Evolutionary conservation across 2,888 invertebrate genomes (phyloP).

Genomic region (Ypsolopha scabrella): DNA sequence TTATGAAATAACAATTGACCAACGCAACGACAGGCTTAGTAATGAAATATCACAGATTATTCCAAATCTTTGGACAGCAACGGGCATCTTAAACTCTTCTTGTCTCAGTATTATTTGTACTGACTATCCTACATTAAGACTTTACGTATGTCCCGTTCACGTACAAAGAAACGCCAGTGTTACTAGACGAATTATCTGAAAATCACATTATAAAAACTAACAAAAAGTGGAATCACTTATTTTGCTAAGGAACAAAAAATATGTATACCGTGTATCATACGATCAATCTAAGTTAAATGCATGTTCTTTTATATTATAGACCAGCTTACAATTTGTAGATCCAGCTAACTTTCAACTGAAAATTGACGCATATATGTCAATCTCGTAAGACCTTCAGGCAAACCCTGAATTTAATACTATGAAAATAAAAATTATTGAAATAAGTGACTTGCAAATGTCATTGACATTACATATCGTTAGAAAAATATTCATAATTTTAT

Average conservation of each 20-base stretch:
- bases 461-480: slow-evolving; percentile 60
- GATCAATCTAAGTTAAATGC: slow-evolving; percentile 60
- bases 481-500: slow-evolving; percentile 71
- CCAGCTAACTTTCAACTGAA: slow-evolving; percentile 20
- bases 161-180: slow-evolving; percentile 58
- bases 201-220: slow-evolving; percentile 43
- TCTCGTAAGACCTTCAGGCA: slow-evolving; percentile 46
- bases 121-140: slow-evolving; percentile 43
- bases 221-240: slow-evolving; percentile 49
- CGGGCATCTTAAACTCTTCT: slow-evolving; percentile 46
- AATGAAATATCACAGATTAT: slow-evolving; percentile 71
- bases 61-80: slow-evolving; percentile 69
- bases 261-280: slow-evolving; percentile 8
- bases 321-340: slow-evolving; percentile 38
- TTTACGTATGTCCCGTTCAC: slow-evolving; percentile 50
- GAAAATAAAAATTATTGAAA: slow-evolving; percentile 59
- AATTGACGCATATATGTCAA: slow-evolving; percentile 30
- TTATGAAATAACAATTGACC: slow-evolving; percentile 69
- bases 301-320: slow-evolving; percentile 19
- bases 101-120: slow-evolving; percentile 50
- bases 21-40: slow-evolving; percentile 67
- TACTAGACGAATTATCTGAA: slow-evolving; percentile 54
- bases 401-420: slow-evolving; percentile 15
- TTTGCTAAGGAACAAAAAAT: slow-evolving; percentile 46
- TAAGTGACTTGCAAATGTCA: slow-evolving; percentile 64